A percentile compares a stretch with the other conserved stretches of the same genome.
phyloP scores from a whole-genome alignment of 2,113 vertebrate genomes.

The mouse (Mus musculus) region DNA sequence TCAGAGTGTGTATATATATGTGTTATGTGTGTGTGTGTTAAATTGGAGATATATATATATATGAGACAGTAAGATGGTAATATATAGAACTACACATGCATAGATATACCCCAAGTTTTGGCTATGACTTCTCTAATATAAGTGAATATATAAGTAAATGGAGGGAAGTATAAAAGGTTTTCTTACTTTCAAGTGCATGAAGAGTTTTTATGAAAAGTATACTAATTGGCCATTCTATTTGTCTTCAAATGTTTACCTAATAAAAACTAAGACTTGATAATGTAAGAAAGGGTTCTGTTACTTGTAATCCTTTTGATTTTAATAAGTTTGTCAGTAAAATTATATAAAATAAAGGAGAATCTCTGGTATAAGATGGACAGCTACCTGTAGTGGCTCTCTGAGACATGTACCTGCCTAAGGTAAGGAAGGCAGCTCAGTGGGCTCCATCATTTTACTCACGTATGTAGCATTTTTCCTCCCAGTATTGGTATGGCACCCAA shows the following conservation, averaged over 20 bases:
- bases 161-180: background rate
- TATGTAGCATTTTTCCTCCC: slow-evolving; percentile 90
- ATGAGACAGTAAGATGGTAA: background rate
- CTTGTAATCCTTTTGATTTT: background rate
- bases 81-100: slow-evolving; percentile 11
- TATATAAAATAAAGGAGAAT: slow-evolving; percentile 10
- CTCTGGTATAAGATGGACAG: slow-evolving; percentile 42
- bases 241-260: slow-evolving; percentile 35
- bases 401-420: background rate
- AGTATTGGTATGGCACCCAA: slow-evolving; percentile 94
- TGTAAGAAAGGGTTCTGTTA: slow-evolving; percentile 20
- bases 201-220: slow-evolving; percentile 33
- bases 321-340: slow-evolving; percentile 31
- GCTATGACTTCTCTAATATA: slow-evolving; percentile 39
- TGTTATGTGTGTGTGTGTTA: background rate
- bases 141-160: background rate
- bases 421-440: background rate
- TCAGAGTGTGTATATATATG: background rate
- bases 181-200: slow-evolving; percentile 28
- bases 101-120: slow-evolving; percentile 2
- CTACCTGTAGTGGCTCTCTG: slow-evolving; percentile 34
- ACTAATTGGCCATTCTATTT: slow-evolving; percentile 9
- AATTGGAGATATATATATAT: background rate
- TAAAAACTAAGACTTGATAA: slow-evolving; percentile 16
- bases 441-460: slow-evolving; percentile 89